phyloP scores from a whole-genome alignment of 2,113 vertebrate genomes.

The Sinosuthora webbiana region DNA sequence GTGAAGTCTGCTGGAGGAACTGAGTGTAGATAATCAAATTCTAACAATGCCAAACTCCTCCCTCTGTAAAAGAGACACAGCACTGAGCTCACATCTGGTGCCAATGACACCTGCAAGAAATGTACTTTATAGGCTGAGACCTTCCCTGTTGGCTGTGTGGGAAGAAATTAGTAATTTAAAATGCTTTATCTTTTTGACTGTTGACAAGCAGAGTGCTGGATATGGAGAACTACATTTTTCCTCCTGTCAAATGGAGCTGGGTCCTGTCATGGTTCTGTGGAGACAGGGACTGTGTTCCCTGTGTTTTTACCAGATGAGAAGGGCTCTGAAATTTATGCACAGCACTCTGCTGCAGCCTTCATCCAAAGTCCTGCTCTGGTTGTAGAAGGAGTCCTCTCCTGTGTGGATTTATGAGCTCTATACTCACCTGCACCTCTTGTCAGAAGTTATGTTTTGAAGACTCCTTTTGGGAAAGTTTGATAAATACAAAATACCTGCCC shows the following conservation, averaged over 20 bases:
- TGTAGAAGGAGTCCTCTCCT: not conserved
- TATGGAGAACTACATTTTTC: not conserved
- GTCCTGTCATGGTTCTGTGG: not conserved
- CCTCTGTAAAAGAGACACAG: not conserved
- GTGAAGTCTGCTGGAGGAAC: not conserved
- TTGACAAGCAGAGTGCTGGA: not conserved
- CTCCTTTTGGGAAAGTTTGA: not conserved
- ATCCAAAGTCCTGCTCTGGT: not conserved
- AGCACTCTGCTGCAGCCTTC: not conserved
- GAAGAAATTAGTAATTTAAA: not conserved
- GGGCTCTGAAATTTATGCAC: not conserved
- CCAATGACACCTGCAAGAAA: not conserved
- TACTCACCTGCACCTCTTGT: not conserved
- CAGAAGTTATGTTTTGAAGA: not conserved
- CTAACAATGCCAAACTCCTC: not conserved
- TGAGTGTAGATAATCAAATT: not conserved
- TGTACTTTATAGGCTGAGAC: not conserved
- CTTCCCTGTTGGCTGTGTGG: not conserved
- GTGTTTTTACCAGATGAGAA: rapidly evolving
- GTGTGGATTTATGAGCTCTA: not conserved
- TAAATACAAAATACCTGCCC: not conserved
- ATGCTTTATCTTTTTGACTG: not conserved
- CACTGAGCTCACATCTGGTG: not conserved
- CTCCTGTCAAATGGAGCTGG: not conserved
- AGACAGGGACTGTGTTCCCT: not conserved